These are phyloP conservation scores for Xiphias gladius DNA, from an alignment of 2,113 vertebrate species.

Conservation along the genomic window DNA sequence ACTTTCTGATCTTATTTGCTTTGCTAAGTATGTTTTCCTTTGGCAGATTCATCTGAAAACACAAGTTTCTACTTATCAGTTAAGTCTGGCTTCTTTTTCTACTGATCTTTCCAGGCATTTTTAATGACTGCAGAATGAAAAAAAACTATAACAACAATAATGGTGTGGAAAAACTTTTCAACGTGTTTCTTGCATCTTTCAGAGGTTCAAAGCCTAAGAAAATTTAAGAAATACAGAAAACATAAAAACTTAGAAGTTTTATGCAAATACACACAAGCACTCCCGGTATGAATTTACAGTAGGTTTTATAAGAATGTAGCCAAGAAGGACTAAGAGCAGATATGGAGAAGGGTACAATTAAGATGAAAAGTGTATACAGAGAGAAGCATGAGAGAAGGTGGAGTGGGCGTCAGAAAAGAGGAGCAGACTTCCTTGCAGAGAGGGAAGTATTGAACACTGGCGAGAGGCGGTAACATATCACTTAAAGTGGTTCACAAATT, in stretches of 20 bases:
- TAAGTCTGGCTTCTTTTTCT: constrained; percentile 1
- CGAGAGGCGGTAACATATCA: constrained; percentile 54
- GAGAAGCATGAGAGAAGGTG: constrained; percentile 54
- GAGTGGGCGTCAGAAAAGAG: constrained; percentile 63
- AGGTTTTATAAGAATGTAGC: constrained; percentile 19
- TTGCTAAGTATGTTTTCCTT: not conserved
- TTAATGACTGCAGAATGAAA: not conserved
- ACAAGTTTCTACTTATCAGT: not conserved
- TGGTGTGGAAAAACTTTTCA: not conserved
- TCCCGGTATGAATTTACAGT: constrained; percentile 20
- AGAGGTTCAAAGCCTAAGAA: constrained; percentile 19
- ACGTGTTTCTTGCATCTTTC: not conserved
- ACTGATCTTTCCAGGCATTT: not conserved
- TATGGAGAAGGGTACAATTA: constrained; percentile 39
- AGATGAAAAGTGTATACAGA: constrained; percentile 50
- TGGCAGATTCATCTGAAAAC: constrained; percentile 7
- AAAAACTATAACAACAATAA: constrained; percentile 1
- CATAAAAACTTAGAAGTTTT: constrained; percentile 8
- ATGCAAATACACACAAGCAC: constrained; percentile 21
- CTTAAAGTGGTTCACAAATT: constrained; percentile 72
- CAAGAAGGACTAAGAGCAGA: constrained; percentile 31
- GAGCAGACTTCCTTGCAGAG: constrained; percentile 48
- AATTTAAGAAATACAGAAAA: not conserved
- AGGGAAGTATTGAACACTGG: constrained; percentile 61
- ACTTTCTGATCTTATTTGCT: not conserved